phyloP scores from a whole-genome alignment of 2,888 invertebrate genomes.

The Exephanes ischioxanthus region DNA sequence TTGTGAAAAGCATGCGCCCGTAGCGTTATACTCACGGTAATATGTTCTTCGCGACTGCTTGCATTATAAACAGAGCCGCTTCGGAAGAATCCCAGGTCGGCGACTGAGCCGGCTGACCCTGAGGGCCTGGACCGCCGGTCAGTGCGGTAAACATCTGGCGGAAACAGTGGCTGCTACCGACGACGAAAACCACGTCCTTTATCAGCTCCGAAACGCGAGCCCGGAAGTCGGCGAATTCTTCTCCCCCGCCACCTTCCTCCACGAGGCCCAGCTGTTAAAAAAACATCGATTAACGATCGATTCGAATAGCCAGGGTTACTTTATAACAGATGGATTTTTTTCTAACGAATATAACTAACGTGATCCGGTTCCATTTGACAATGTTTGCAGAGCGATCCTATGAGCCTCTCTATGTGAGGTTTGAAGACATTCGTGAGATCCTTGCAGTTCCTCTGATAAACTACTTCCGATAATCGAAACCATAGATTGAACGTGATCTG shows the following conservation, averaged over 20 bases:
- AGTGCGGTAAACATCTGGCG: slow-evolving; percentile 95
- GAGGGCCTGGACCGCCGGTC: slow-evolving; percentile 77
- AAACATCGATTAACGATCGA: background rate
- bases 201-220: slow-evolving; percentile 96
- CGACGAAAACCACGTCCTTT: slow-evolving; percentile 98
- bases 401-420: slow-evolving; percentile 96
- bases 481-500: slow-evolving; percentile 98
- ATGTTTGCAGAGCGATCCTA: slow-evolving; percentile 95
- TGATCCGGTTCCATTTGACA: slow-evolving; percentile 98
- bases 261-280: slow-evolving; percentile 79
- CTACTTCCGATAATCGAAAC: slow-evolving; percentile 97
- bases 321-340: slow-evolving; percentile 13
- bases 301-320: background rate
- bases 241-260: slow-evolving; percentile 86
- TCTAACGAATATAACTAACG: slow-evolving; percentile 85
- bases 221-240: slow-evolving; percentile 93
- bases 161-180: slow-evolving; percentile 96
- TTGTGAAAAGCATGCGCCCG: background rate
- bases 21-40: slow-evolving; percentile 90
- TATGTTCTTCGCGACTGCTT: slow-evolving; percentile 97
- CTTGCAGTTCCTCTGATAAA: slow-evolving; percentile 95
- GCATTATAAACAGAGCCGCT: slow-evolving; percentile 97
- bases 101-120: slow-evolving; percentile 85
- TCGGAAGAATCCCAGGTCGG: slow-evolving; percentile 97
- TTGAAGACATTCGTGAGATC: slow-evolving; percentile 93